Evolutionary conservation across 2,888 invertebrate genomes (phyloP).

Genomic region (Cheilosia grossa): DNA sequence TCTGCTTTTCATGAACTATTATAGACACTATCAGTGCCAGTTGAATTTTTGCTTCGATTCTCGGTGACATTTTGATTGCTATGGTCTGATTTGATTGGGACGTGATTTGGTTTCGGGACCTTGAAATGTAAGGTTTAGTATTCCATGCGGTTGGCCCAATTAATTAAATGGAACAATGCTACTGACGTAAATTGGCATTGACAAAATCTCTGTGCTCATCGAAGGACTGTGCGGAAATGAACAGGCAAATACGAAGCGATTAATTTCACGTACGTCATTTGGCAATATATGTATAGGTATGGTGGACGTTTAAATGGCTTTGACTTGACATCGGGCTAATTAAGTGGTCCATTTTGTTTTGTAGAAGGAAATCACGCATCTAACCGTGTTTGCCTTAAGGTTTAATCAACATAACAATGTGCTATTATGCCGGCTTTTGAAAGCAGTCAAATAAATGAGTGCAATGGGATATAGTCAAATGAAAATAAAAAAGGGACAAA

Average conservation of each 20-base stretch:
- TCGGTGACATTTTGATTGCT: constrained; percentile 59
- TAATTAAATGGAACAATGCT: constrained; percentile 33
- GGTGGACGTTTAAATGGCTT: neutral
- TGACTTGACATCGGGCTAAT: neutral
- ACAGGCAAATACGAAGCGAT: neutral
- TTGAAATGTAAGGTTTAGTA: constrained; percentile 34
- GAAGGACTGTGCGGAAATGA: neutral
- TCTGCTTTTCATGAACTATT: constrained; percentile 49
- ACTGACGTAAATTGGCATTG: constrained; percentile 6
- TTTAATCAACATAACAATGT: neutral
- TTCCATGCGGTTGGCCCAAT: constrained; percentile 22
- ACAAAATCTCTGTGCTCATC: neutral
- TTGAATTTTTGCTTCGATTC: constrained; percentile 13
- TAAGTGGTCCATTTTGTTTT: constrained; percentile 8
- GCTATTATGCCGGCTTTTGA: too few relatives aligned
- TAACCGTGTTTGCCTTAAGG: neutral
- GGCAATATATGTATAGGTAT: too few relatives aligned
- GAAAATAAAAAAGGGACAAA: too few relatives aligned
- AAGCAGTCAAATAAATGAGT: too few relatives aligned
- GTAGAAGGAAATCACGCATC: constrained; percentile 3
- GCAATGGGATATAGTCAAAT: too few relatives aligned
- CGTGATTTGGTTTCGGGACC: constrained; percentile 58
- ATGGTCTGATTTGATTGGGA: constrained; percentile 57
- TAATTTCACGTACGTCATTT: neutral
- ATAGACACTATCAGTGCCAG: constrained; percentile 56